Percentiles rank a stretch among this genome's conserved stretches.
phyloP scores from a whole-genome alignment of 1,140 invertebrate species.

The Scaptomyza montana region DNA sequence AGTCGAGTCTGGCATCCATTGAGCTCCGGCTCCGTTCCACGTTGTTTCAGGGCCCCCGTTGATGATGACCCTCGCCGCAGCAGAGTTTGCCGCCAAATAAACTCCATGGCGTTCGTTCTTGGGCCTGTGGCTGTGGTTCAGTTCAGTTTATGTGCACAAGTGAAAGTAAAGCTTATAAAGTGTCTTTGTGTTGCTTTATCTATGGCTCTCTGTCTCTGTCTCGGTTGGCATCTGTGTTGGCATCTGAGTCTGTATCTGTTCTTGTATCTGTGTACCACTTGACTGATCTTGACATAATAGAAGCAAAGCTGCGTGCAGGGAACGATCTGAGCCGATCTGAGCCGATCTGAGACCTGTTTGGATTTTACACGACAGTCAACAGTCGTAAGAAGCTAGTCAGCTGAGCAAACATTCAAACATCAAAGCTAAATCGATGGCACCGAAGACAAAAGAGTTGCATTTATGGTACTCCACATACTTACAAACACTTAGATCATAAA shows the following conservation, averaged over 20 bases:
- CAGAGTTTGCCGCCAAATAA: constrained; percentile 29
- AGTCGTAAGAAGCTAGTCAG: constrained; percentile 8
- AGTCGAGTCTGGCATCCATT: background rate
- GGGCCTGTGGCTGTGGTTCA: constrained; percentile 1
- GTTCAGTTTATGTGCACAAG: constrained; percentile 67
- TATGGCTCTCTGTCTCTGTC: constrained; percentile 11
- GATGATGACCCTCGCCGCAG: constrained; percentile 39
- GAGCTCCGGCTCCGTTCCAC: constrained; percentile 15
- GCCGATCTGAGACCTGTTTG: constrained; percentile 4
- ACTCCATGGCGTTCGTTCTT: constrained; percentile 50
- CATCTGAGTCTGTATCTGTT: constrained; percentile 2
- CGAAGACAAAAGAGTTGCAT: constrained; percentile 19
- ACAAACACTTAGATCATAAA: constrained; percentile 1
- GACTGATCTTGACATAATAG: constrained; percentile 69
- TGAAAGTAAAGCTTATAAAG: constrained; percentile 74
- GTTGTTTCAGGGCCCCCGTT: constrained; percentile 16
- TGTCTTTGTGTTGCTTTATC: constrained; percentile 10
- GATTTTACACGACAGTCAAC: constrained; percentile 11
- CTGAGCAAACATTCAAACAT: constrained; percentile 18
- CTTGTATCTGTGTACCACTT: constrained; percentile 20
- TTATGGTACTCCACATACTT: constrained; percentile 3
- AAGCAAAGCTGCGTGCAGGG: constrained; percentile 30
- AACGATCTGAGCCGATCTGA: background rate
- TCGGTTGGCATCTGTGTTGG: constrained; percentile 28
- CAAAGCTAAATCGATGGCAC: constrained; percentile 1